Evolutionary conservation across 53 echinoderm and acorn worm genomes (phyloP).

Genomic region (Luidia sarsii): DNA sequence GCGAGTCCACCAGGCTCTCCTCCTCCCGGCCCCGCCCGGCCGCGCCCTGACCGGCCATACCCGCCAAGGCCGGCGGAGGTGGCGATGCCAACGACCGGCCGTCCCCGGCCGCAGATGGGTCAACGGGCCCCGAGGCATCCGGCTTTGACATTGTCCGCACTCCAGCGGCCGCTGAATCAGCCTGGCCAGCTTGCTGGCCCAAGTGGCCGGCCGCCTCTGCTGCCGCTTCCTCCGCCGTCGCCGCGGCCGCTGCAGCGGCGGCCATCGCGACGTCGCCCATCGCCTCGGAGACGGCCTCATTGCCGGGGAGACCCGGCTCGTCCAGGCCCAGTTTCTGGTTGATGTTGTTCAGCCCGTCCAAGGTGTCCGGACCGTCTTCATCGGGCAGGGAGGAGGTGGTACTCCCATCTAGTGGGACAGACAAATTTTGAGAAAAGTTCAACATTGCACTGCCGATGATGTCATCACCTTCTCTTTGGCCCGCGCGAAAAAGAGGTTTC

Average conservation of each 20-base stretch:
- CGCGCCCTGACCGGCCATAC: too few species aligned
- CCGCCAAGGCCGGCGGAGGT: neutral
- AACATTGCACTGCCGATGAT: too few species aligned
- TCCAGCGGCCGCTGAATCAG: neutral
- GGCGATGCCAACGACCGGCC: neutral
- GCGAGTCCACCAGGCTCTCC: conserved; percentile 65
- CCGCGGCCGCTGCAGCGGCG: too few species aligned
- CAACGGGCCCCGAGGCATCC: neutral
- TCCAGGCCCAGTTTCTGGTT: conserved; percentile 3
- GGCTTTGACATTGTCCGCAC: neutral
- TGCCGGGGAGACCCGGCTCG: neutral
- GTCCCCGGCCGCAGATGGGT: neutral
- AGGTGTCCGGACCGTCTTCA: conserved; percentile 17
- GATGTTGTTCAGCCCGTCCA: neutral
- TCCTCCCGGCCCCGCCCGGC: neutral
- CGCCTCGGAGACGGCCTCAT: too few species aligned
- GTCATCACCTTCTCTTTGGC: too few species aligned
- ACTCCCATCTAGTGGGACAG: conserved; percentile 22
- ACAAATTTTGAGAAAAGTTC: too few species aligned
- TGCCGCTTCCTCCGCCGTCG: neutral
- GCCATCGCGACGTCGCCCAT: too few species aligned
- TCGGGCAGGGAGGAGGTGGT: conserved; percentile 44
- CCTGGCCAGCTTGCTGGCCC: neutral
- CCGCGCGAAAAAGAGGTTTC: too few species aligned
- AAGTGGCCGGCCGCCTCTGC: neutral